These are phyloP conservation scores for Creontiades dilutus DNA, from an alignment of 2,888 invertebrate genomes.

Conservation along the genomic window DNA sequence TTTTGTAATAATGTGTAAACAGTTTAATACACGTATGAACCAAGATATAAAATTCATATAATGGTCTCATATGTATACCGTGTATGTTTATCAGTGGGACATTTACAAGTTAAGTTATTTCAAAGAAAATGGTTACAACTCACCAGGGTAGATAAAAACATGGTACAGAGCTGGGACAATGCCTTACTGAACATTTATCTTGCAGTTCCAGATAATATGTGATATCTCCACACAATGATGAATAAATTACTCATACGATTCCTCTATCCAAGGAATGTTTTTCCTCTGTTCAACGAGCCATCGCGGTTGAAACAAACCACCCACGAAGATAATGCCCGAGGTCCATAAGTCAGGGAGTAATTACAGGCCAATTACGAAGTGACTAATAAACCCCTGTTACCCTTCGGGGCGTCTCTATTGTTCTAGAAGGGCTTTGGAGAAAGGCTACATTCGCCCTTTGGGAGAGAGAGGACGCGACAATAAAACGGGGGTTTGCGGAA, in stretches of 20 bases:
- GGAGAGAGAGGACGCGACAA: slow-evolving; percentile 43
- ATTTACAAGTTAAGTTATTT: no score
- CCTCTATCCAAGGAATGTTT: not conserved
- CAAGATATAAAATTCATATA: no score
- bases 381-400: slow-evolving; percentile 43
- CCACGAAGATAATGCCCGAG: slow-evolving; percentile 12
- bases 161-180: no score
- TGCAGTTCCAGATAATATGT: not conserved
- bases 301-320: slow-evolving; percentile 6
- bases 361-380: slow-evolving; percentile 40
- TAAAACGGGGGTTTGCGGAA: slow-evolving; percentile 41
- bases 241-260: not conserved
- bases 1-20: no score
- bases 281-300: not conserved
- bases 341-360: slow-evolving; percentile 48
- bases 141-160: no score
- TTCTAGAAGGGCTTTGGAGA: slow-evolving; percentile 6
- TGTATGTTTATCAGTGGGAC: no score
- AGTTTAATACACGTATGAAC: no score
- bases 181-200: no score
- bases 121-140: no score
- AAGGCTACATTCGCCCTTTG: slow-evolving; percentile 1
- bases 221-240: not conserved
- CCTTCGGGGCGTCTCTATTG: slow-evolving; percentile 7
- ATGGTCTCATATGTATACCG: no score